Percentiles rank a stretch among this genome's conserved stretches.
phyloP scores from a whole-genome alignment of 2,888 invertebrate genomes.

The Sthenelais limicola region DNA sequence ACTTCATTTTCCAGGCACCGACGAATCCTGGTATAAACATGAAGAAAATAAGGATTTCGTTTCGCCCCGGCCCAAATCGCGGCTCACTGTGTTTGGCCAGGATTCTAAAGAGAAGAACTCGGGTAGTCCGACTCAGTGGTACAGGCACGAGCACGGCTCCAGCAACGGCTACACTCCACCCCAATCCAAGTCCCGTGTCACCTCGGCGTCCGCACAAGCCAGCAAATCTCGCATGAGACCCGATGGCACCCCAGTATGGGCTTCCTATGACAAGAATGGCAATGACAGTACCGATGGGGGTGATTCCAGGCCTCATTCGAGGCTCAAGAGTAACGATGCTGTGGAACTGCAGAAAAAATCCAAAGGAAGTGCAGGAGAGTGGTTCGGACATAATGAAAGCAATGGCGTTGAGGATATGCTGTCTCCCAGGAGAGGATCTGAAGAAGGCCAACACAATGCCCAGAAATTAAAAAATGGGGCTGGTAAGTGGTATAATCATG shows the following conservation, averaged over 20 bases:
- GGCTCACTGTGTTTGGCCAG: conserved; percentile 12
- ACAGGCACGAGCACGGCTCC: conserved; percentile 48
- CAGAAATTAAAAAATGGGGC: conserved; percentile 43
- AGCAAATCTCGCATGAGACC: conserved; percentile 22
- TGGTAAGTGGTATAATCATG: conserved; percentile 50
- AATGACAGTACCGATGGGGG: background rate
- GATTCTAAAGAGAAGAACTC: conserved; percentile 38
- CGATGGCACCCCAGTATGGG: conserved; percentile 44
- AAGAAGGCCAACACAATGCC: conserved; percentile 44
- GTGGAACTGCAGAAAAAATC: conserved; percentile 50
- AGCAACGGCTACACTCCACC: conserved; percentile 34
- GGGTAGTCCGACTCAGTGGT: conserved; percentile 51
- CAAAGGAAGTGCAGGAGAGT: conserved; percentile 49
- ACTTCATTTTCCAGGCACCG: conserved; percentile 28
- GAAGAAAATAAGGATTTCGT: conserved; percentile 50
- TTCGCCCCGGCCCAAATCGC: conserved; percentile 43
- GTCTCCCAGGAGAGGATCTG: conserved; percentile 35
- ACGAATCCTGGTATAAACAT: conserved; percentile 52
- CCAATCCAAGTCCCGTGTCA: conserved; percentile 12
- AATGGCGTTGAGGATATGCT: background rate
- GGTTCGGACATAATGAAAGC: conserved; percentile 49
- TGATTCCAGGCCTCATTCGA: conserved; percentile 12
- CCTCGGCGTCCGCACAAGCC: conserved; percentile 35
- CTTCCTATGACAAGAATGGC: conserved; percentile 29
- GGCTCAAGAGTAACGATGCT: conserved; percentile 43